These are phyloP conservation scores for Menidia menidia DNA, from an alignment of 2,797 vertebrate species.

Conservation along the genomic window DNA sequence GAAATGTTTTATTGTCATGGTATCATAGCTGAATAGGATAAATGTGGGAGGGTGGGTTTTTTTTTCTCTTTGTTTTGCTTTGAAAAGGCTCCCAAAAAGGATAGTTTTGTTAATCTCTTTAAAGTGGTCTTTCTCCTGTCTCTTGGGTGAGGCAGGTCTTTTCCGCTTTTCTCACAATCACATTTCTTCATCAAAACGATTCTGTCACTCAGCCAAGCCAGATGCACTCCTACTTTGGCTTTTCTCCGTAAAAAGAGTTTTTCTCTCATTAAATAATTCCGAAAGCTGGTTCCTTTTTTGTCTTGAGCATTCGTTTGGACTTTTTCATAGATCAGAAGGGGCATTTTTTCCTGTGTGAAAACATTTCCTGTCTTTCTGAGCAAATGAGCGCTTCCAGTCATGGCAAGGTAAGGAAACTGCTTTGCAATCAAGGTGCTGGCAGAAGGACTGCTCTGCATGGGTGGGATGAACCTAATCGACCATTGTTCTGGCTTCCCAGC, in stretches of 20 bases:
- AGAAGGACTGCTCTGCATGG: conserved; percentile 49
- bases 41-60: conserved; percentile 22
- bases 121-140: conserved; percentile 53
- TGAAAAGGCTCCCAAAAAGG: conserved; percentile 51
- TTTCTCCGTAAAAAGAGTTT: conserved; percentile 51
- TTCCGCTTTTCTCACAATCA: conserved; percentile 40
- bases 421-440: conserved; percentile 59
- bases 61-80: conserved; percentile 27
- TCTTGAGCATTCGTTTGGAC: conserved; percentile 44
- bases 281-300: conserved; percentile 67
- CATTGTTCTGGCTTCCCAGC: conserved; percentile 60
- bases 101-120: conserved; percentile 52
- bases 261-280: conserved; percentile 54
- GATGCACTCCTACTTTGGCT: conserved; percentile 66
- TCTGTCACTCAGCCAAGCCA: conserved; percentile 71
- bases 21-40: conserved; percentile 30
- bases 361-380: conserved; percentile 16
- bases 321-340: conserved; percentile 35
- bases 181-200: conserved; percentile 69
- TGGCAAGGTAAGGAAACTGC: conserved; percentile 48
- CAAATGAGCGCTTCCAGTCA: conserved; percentile 25
- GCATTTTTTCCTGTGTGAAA: conserved; percentile 10
- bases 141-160: conserved; percentile 68
- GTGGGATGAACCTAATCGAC: conserved; percentile 63
- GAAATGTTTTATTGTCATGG: conserved; percentile 19